phyloP scores from a whole-genome alignment of 2,888 invertebrate genomes.

The Globia sparganii region DNA sequence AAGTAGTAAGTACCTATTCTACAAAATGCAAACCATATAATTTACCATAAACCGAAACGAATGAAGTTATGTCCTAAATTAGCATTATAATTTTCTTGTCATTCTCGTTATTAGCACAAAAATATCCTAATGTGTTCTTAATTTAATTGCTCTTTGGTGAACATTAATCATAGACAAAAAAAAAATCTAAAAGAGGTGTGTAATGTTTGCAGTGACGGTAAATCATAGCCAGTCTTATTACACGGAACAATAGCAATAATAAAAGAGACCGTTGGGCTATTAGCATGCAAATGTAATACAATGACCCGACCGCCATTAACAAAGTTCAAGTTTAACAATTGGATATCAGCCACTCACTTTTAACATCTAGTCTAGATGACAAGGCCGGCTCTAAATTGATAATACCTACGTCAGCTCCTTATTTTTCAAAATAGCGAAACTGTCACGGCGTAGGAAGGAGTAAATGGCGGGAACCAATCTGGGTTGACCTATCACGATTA shows the following conservation, averaged over 20 bases:
- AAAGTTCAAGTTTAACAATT: conserved; percentile 78
- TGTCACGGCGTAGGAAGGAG: conserved; percentile 1
- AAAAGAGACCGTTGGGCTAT: conserved; percentile 63
- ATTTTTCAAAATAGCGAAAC: conserved; percentile 33
- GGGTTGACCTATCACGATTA: conserved; percentile 32
- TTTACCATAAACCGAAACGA: neutral
- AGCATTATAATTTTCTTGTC: neutral
- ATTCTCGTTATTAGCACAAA: neutral
- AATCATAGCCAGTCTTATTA: conserved; percentile 52
- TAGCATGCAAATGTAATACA: conserved; percentile 74
- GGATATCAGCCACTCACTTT: conserved; percentile 70
- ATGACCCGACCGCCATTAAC: conserved; percentile 70
- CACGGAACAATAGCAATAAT: conserved; percentile 69
- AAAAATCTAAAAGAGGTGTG: conserved; percentile 1
- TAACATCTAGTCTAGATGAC: conserved; percentile 61
- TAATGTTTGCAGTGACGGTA: conserved; percentile 37
- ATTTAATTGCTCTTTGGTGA: neutral
- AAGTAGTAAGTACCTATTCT: neutral
- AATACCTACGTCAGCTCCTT: conserved; percentile 13
- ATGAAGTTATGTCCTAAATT: neutral
- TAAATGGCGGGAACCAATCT: conserved; percentile 40
- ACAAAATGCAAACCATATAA: neutral
- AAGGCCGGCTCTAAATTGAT: conserved; percentile 55
- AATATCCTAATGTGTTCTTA: neutral
- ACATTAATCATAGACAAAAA: conserved; percentile 9